Evolutionary conservation across 2,797 vertebrate genomes (phyloP).

Genomic region (Serranus cabrilla): DNA sequence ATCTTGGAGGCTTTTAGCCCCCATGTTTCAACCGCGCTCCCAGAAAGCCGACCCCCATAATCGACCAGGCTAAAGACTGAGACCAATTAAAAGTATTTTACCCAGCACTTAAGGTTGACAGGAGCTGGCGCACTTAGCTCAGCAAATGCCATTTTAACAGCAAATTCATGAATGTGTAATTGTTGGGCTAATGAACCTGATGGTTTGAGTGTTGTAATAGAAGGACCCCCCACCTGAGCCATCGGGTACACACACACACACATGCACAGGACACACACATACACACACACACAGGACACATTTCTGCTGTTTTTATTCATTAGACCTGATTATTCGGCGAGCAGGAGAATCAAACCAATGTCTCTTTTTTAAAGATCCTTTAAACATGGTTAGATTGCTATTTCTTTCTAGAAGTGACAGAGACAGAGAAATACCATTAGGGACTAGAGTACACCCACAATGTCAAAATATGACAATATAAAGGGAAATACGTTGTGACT

Average conservation of each 20-base stretch:
- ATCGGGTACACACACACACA: not conserved
- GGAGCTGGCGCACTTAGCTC: slow-evolving; percentile 74
- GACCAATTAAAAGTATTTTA: slow-evolving; percentile 87
- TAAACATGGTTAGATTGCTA: slow-evolving; percentile 14
- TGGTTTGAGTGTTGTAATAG: slow-evolving; percentile 77
- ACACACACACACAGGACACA: not conserved
- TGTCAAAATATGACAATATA: no score
- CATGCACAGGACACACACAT: not conserved
- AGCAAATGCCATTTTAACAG: slow-evolving; percentile 84
- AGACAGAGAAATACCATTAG: not conserved
- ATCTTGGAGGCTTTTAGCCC: slow-evolving; percentile 78
- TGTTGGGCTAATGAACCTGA: slow-evolving; percentile 82
- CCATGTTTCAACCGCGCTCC: slow-evolving; percentile 57
- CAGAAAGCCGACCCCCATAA: slow-evolving; percentile 68
- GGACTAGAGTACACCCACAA: no score
- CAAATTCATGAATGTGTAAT: slow-evolving; percentile 85
- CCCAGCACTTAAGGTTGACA: slow-evolving; percentile 84
- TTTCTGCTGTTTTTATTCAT: slow-evolving; percentile 65
- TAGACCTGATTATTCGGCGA: slow-evolving; percentile 38
- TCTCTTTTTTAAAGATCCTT: slow-evolving; percentile 26
- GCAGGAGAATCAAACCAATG: slow-evolving; percentile 21
- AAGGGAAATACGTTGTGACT: no score
- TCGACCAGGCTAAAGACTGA: slow-evolving; percentile 79
- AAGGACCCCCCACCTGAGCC: slow-evolving; percentile 64
- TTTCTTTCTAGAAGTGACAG: not conserved